A percentile compares a stretch with the other conserved stretches of the same genome.
Evolutionary conservation across 2,113 vertebrate genomes (phyloP).

Genomic region (Alethe diademata): DNA sequence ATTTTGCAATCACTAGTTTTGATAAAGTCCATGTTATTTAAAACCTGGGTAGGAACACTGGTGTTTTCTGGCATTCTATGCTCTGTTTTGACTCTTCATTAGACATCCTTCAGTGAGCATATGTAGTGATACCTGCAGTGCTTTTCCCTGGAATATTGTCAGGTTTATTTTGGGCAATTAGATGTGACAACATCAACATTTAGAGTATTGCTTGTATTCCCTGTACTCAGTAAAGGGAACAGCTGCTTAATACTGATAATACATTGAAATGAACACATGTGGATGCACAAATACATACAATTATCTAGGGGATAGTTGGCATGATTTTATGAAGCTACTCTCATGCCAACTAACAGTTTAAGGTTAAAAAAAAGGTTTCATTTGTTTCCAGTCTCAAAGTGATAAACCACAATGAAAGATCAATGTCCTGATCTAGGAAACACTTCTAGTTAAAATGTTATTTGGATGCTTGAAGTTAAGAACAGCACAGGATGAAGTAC

Average conservation of each 20-base stretch:
- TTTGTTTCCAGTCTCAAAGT: neutral
- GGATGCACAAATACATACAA: neutral
- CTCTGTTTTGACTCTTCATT: neutral
- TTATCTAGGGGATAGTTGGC: neutral
- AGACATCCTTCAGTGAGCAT: neutral
- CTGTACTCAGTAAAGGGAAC: neutral
- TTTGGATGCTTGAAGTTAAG: neutral
- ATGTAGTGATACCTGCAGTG: neutral
- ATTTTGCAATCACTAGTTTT: neutral
- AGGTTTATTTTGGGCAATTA: slow-evolving; percentile 17
- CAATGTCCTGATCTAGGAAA: neutral
- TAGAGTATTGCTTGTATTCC: slow-evolving; percentile 6
- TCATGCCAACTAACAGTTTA: neutral
- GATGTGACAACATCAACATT: slow-evolving; percentile 6
- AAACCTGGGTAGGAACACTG: neutral
- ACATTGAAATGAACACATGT: neutral
- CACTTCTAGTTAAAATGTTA: neutral
- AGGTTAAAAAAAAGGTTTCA: neutral
- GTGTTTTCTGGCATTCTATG: neutral
- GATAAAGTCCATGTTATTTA: neutral
- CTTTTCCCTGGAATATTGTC: neutral
- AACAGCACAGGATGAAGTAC: neutral
- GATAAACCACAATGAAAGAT: neutral
- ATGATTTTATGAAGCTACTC: neutral
- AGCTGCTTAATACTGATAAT: slow-evolving; percentile 41